Evolutionary conservation across 2,113 vertebrate genomes (phyloP).

Genomic region (Petromus typicus): DNA sequence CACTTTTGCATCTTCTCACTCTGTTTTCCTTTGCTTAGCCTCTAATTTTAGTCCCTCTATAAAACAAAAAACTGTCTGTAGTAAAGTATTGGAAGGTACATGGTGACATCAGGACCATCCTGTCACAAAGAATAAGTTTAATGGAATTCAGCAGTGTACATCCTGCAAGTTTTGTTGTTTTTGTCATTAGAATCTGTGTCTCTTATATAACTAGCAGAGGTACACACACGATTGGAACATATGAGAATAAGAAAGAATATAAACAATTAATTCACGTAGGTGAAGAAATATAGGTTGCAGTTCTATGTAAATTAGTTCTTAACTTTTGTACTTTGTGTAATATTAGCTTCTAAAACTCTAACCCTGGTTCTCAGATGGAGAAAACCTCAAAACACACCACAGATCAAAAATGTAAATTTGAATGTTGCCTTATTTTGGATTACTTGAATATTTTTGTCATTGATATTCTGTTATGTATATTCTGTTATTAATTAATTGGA

Average conservation of each 20-base stretch:
- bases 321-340: background rate
- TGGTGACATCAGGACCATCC: background rate
- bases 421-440: background rate
- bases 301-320: background rate
- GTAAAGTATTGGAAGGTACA: background rate
- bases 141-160: background rate
- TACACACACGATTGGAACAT: slow-evolving; percentile 3
- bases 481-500: background rate
- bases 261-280: background rate
- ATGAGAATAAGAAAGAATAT: background rate
- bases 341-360: background rate
- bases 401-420: background rate
- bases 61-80: background rate
- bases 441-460: slow-evolving; percentile 28
- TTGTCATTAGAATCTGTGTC: background rate
- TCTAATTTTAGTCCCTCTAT: background rate
- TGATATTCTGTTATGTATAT: background rate
- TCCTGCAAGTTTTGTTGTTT: slow-evolving; percentile 52
- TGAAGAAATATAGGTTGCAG: background rate
- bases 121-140: slow-evolving; percentile 36
- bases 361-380: background rate
- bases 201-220: background rate
- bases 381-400: background rate
- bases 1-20: background rate
- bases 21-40: background rate